Evolutionary conservation across 2,888 invertebrate species (phyloP), one percentile per base, ranked within the genome.

Genomic region (Barypeithes pellucidus): DNA sequence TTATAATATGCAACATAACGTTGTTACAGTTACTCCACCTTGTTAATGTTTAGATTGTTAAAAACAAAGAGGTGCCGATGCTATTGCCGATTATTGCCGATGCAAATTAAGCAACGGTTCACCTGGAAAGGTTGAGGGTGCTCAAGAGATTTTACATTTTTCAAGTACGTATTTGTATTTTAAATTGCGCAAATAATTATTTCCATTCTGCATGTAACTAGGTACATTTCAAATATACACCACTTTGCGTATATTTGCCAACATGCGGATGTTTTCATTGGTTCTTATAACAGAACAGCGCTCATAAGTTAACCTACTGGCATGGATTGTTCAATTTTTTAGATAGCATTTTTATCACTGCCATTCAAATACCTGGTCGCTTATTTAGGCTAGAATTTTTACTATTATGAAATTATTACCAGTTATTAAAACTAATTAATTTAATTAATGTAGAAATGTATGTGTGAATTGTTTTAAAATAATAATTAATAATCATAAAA

Each of bases 181-280:
- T 50, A 60, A 70, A 70, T 63, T 70, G 60, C 52, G 69, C 63
- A 70, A 70, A 70, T 70, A 70, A 63, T 70, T 39, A n/a, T 39
- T 63, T 70, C 57, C 50, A 57, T 63, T 62, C 33, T 54, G 62
- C 43, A 68, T 68, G 33, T 57, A 67, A 57, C 43, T 59, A 67
- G 33, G 45, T 5, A 36, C 59, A 67, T 59, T 67, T 57, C 33
- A 67, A 67, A 66, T 54, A 65, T 65, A 50, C 52, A 54, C 54
- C 39, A 66, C 16, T 45, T 12, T 47, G 22, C 29, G 41, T 61
- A 36, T 61, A 61, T 61, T 61, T 61, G 52, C 50, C 36, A 41
- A 68, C 61, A 68, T 61, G 52, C 61, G 57, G 67, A 57, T 33
- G 33, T 33, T 57, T 57, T 57, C 39, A 54, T 41, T 45, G 47